phyloP scores from a whole-genome alignment of 2,113 vertebrate genomes.

The Pristiophorus japonicus region DNA sequence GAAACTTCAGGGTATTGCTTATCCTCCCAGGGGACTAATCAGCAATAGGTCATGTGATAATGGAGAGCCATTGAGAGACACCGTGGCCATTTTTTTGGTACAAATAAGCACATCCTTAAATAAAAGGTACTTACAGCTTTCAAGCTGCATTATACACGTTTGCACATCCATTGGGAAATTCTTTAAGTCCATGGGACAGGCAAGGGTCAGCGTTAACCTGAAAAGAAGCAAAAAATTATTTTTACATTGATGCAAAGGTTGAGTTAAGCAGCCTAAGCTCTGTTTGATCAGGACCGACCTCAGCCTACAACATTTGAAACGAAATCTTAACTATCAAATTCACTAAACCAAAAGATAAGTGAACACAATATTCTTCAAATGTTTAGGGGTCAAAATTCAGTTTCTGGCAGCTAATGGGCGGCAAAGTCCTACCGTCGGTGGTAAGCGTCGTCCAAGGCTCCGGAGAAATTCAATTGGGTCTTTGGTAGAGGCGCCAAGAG shows the following conservation, averaged over 20 bases:
- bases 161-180: slow-evolving; percentile 99
- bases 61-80: too few species aligned
- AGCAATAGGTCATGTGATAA: too few species aligned
- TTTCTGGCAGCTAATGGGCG: too few species aligned
- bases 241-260: not conserved
- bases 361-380: not conserved
- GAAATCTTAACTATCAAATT: not conserved
- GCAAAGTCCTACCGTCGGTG: too few species aligned
- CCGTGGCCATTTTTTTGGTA: too few species aligned
- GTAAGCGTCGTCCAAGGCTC: too few species aligned
- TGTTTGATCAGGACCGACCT: not conserved
- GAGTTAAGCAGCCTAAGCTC: not conserved
- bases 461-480: too few species aligned
- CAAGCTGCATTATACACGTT: slow-evolving; percentile 98
- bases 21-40: too few species aligned
- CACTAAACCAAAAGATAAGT: not conserved
- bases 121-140: slow-evolving; percentile 84
- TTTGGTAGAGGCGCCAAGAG: too few species aligned
- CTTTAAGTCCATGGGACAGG: slow-evolving; percentile 98
- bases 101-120: too few species aligned
- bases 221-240: slow-evolving; percentile 41
- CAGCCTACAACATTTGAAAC: not conserved
- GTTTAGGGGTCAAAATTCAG: too few species aligned
- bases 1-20: too few species aligned
- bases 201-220: slow-evolving; percentile 91